phyloP scores from a whole-genome alignment of 2,888 invertebrate genomes.

The Capitulum mitella region DNA sequence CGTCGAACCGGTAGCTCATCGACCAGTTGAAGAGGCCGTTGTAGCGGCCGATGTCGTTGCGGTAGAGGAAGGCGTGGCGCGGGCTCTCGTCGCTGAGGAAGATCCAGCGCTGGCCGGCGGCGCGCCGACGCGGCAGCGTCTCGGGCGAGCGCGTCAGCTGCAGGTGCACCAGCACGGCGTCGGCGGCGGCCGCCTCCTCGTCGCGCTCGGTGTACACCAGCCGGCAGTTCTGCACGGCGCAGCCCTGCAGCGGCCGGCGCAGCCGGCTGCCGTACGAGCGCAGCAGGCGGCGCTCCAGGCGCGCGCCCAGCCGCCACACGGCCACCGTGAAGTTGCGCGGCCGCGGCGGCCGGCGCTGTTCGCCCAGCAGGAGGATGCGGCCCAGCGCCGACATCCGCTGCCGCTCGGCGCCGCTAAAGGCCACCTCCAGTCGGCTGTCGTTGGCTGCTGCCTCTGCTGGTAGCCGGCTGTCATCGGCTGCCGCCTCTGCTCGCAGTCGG shows the following conservation, averaged over 20 bases:
- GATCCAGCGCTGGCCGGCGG: conserved; percentile 56
- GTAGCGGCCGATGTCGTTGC: conserved; percentile 46
- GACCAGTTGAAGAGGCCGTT: conserved; percentile 54
- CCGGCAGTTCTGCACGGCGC: conserved; percentile 56
- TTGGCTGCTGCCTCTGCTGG: no score
- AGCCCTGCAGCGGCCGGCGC: conserved; percentile 52
- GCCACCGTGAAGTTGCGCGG: conserved; percentile 48
- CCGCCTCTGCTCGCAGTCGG: no score
- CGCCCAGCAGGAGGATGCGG: background rate
- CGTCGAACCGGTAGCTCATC: conserved; percentile 48
- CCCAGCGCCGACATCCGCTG: background rate
- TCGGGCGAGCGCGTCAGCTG: conserved; percentile 49
- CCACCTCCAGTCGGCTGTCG: no score
- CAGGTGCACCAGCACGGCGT: conserved; percentile 58
- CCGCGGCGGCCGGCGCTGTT: background rate
- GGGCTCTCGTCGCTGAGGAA: conserved; percentile 64
- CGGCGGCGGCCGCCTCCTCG: conserved; percentile 48
- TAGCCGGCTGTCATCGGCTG: no score
- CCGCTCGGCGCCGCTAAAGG: background rate
- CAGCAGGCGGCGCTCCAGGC: conserved; percentile 53
- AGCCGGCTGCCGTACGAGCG: conserved; percentile 46
- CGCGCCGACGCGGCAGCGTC: conserved; percentile 49
- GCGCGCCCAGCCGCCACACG: conserved; percentile 54
- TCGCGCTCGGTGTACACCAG: conserved; percentile 50
- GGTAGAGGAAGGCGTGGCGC: conserved; percentile 50